Percentiles rank a stretch among this genome's conserved stretches.
Evolutionary conservation across 92 coral and sea anemone genomes (phyloP).

Genomic region (Bergia puertoricense): DNA sequence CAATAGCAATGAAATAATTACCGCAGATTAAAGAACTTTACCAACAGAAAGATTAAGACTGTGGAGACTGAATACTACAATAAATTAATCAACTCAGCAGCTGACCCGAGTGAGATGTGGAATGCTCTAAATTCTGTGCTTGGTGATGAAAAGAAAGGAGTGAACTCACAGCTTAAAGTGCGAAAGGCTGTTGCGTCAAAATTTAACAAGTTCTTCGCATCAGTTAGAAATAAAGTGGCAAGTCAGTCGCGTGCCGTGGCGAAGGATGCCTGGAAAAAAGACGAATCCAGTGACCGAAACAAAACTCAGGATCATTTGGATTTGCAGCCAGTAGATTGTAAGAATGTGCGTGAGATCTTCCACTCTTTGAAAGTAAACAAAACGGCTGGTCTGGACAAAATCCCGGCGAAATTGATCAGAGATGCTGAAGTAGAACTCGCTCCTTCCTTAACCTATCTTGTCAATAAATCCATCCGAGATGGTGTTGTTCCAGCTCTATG

Average conservation of each 20-base stretch:
- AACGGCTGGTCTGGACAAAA: too few relatives aligned
- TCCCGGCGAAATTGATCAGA: too few relatives aligned
- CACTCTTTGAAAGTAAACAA: too few relatives aligned
- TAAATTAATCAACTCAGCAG: slow-evolving; percentile 23
- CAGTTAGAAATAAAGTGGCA: slow-evolving; percentile 27
- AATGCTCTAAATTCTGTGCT: too few relatives aligned
- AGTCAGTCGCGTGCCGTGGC: neutral
- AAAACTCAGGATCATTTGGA: too few relatives aligned
- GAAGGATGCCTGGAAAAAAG: neutral
- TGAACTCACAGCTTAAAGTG: neutral
- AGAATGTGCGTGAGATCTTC: neutral
- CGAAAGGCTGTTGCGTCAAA: slow-evolving; percentile 46
- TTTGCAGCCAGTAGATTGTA: too few relatives aligned
- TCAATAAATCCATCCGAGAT: neutral
- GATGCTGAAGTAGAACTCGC: too few relatives aligned
- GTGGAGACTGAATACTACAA: slow-evolving; percentile 22
- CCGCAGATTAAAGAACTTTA: too few relatives aligned
- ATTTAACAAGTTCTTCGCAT: too few relatives aligned
- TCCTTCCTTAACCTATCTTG: too few relatives aligned
- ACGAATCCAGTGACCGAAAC: neutral
- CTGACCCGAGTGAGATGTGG: slow-evolving; percentile 33
- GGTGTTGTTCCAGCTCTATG: slow-evolving; percentile 47
- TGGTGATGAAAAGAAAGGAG: neutral
- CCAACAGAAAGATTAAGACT: too few relatives aligned
- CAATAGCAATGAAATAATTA: too few relatives aligned